phyloP scores from a whole-genome alignment of 2,888 invertebrate species.

The Lasioglossum figueresi region DNA sequence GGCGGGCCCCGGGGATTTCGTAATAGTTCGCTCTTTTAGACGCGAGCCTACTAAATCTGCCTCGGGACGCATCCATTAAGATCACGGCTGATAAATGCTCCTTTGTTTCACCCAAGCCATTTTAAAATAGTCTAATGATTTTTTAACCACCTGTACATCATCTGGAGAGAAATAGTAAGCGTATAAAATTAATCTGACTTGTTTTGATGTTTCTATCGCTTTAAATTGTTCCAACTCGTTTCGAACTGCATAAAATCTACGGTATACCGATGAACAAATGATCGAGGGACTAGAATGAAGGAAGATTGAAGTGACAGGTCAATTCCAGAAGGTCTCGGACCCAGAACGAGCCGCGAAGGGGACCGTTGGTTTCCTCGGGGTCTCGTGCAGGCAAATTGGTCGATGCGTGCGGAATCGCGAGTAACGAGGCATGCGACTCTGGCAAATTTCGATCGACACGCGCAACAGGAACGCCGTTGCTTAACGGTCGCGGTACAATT shows the following conservation, averaged over 20 bases:
- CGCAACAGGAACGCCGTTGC: conserved; percentile 59
- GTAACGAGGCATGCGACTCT: conserved; percentile 53
- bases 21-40: conserved; percentile 29
- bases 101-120: conserved; percentile 17
- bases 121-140: background rate
- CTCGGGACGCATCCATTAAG: conserved; percentile 30
- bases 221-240: too few relatives aligned
- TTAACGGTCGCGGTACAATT: conserved; percentile 66
- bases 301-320: background rate
- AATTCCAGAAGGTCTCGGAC: background rate
- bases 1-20: conserved; percentile 48
- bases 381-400: conserved; percentile 20
- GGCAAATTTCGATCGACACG: conserved; percentile 69
- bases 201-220: too few relatives aligned
- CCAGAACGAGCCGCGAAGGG: background rate
- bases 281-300: background rate
- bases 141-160: background rate
- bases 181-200: too few relatives aligned
- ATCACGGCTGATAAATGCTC: conserved; percentile 27
- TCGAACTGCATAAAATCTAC: background rate
- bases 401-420: background rate
- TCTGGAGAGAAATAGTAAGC: too few relatives aligned
- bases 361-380: background rate
- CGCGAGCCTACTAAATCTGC: conserved; percentile 23
- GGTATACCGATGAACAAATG: background rate